Base-by-base conservation (phyloP, 1,140 invertebrate genomes). In the Stegodyphus mimosarum region DNA sequence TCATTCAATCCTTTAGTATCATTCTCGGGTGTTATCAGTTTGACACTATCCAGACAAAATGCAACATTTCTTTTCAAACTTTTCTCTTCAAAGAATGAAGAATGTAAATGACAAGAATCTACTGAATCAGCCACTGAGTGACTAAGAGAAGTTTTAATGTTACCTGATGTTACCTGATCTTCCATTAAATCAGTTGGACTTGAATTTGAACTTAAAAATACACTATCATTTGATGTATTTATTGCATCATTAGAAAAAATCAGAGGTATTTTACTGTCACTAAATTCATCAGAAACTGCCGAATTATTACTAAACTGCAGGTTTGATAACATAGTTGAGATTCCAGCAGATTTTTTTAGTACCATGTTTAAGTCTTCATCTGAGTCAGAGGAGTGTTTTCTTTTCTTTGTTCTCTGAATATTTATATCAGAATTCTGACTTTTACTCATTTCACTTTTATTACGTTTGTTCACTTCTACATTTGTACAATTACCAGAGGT, bases 41-140 rank as follows among this genome's bases (percentile, higher is more conserved):
- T 7, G 1, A 9, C n/a, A 76, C 72, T 84, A 48, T 84, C 63
- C 13, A 84, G 76, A 13, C 17, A 70, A 33, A 84, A 84, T 17
- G 75, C 76, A 10, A 84, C 81, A 53, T 53, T 15, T 70, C 76
- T 84, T 69, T 64, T 76, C 11, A 48, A 48, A 9, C 18, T 52
- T 64, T 60, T 33, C 15, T 18, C 49, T 60, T 76, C 15, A 48
- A 15, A 48, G 69, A 79, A 11, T 17, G 66, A 69, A 18, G 48
- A 50, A 63, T 67, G 49, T 15, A 69, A 17, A 13, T 33, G 69
- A 9, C 60, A 66, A 7, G 18, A n/a, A n/a, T 64, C 15, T 77
- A 55, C 33, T n/a, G 17, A 7, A 33, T 33, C 33, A 33, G 33
- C 33, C 33, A 33, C 33, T 33, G 33, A 33, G 3, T 33, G 33